Base-by-base conservation (phyloP, 1,140 invertebrate genomes). In the Musca vetustissima region DNA sequence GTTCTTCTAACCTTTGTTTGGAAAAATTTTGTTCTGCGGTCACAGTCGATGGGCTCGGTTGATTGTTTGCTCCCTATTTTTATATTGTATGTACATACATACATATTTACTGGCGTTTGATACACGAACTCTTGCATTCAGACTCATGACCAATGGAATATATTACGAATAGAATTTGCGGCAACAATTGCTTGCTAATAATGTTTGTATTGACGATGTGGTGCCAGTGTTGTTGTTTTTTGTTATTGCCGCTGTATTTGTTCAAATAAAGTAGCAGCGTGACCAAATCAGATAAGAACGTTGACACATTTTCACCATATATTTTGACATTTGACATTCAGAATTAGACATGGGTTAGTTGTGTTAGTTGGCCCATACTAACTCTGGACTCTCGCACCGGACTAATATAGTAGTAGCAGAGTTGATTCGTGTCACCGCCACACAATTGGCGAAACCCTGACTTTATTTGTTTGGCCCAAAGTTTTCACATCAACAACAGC, bases 231-330 rank as follows among this genome's bases (percentile, higher is more conserved):
- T 43, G 36, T 13, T 43, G 36, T 1, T 43, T 9, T 43, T 43
- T 28, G 8, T 7, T 6, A 43, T 13, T 13, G 36, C 36, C 36
- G 36, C 36, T 43, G 36, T 43, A 43, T 43, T 43, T 43, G 24
- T 59, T 59, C 55, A 28, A 25, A 59, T 25, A 76, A 76, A 75
- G 76, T 80, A 80, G 78, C 78, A 78, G 78, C 78, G 78, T 80
- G 78, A 80, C 78, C 78, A 78, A 80, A 80, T 80, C 78, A 80
- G 78, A 80, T 80, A 80, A 80, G 78, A 79, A 80, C 80, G 76
- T 80, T 80, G 78, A 80, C 78, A 80, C 78, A 80, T 80, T 80
- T 80, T 80, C 78, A 80, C 78, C 78, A 80, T 80, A 80, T 80
- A 80, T 80, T 80, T 80, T 80, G 78, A 80, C 78, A 80, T 80